Evolutionary conservation across 2,888 invertebrate species (phyloP).

Genomic region (Macaria liturata): DNA sequence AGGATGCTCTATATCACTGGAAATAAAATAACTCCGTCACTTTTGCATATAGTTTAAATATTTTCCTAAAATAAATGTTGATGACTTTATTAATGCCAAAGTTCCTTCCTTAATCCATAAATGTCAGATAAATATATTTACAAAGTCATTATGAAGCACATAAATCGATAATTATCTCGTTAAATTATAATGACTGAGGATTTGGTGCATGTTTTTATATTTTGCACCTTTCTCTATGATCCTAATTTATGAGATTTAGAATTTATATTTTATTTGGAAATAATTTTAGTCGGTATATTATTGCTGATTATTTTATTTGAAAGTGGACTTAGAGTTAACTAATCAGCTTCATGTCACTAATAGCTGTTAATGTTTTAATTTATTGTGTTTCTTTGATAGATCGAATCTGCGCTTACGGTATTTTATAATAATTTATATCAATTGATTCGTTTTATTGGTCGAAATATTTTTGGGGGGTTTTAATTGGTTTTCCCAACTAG

Average conservation of each 20-base stretch:
- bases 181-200: slow-evolving; percentile 12
- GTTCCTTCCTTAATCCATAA: slow-evolving; percentile 32
- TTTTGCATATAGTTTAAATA: slow-evolving; percentile 17
- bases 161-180: slow-evolving; percentile 20
- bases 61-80: slow-evolving; percentile 17
- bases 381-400: too few species aligned
- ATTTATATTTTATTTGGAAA: too few species aligned
- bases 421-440: too few species aligned
- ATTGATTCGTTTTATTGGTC: too few species aligned
- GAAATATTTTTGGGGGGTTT: too few species aligned
- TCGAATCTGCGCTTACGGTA: too few species aligned
- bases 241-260: slow-evolving; percentile 3
- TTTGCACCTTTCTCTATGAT: slow-evolving; percentile 4
- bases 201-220: slow-evolving; percentile 6
- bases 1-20: neutral
- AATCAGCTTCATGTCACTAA: too few species aligned
- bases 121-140: slow-evolving; percentile 22
- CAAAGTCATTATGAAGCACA: slow-evolving; percentile 14
- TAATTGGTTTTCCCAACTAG: too few species aligned
- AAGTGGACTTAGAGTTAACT: too few species aligned
- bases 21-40: slow-evolving; percentile 19
- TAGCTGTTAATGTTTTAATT: too few species aligned
- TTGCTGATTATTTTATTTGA: too few species aligned
- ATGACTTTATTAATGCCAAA: slow-evolving; percentile 22
- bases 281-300: too few species aligned